Conservation (phyloP, 2,888 invertebrate species). For the Penaeus monodon region DNA sequence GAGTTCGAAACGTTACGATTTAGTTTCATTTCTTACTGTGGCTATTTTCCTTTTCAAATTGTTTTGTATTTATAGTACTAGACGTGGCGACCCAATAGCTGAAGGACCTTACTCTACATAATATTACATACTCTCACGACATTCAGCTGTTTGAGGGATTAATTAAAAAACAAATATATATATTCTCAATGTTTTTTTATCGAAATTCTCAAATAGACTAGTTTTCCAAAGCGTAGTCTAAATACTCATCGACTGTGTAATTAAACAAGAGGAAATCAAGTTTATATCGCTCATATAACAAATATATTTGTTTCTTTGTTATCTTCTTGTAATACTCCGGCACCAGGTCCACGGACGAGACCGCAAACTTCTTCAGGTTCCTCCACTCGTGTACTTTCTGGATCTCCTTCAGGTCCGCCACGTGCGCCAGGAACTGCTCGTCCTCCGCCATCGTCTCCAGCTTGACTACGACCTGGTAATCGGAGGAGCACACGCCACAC, state of each 20-base stretch:
- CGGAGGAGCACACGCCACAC: slow-evolving; percentile 48
- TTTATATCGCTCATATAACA: slow-evolving; percentile 27
- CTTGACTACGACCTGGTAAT: slow-evolving; percentile 47
- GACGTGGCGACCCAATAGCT: no score
- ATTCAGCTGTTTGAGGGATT: no score
- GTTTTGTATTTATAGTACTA: no score
- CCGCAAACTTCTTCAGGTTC: slow-evolving; percentile 19
- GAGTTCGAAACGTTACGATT: no score
- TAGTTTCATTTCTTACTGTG: no score
- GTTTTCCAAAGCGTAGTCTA: no score
- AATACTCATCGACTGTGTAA: slow-evolving; percentile 40
- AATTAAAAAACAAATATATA: no score
- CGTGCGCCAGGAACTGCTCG: slow-evolving; percentile 43
- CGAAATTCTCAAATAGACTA: no score
- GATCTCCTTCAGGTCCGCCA: slow-evolving; percentile 45
- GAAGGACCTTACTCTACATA: no score
- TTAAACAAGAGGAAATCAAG: slow-evolving; percentile 48
- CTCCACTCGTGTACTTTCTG: slow-evolving; percentile 37
- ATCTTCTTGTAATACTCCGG: slow-evolving; percentile 32
- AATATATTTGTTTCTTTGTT: slow-evolving; percentile 25
- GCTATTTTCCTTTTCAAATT: no score
- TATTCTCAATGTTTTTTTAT: no score
- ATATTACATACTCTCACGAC: no score
- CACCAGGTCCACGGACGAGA: neutral
- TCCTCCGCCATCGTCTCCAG: slow-evolving; percentile 47